phyloP scores from a whole-genome alignment of 2,888 invertebrate species.

The Xiphydria camelus region DNA sequence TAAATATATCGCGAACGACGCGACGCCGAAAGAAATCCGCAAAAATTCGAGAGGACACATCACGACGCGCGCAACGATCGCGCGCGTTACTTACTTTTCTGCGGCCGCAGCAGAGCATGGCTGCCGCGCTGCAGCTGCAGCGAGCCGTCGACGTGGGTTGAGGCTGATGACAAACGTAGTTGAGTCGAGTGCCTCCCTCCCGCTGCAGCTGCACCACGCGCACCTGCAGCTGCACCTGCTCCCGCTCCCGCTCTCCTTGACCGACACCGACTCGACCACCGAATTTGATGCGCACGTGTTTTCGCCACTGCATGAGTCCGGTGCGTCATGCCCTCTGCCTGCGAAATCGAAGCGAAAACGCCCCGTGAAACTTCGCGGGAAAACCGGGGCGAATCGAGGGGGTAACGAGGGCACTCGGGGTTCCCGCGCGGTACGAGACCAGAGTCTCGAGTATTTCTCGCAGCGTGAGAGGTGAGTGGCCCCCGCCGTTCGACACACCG shows the following conservation, averaged over 20 bases:
- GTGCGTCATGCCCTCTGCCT: conserved; percentile 57
- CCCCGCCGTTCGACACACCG: no score
- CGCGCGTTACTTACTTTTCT: conserved; percentile 84
- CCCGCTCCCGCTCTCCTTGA: conserved; percentile 55
- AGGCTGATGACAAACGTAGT: conserved; percentile 52
- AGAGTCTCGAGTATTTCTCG: no score
- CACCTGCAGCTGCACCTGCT: conserved; percentile 51
- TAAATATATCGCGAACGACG: no score
- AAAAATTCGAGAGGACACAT: no score
- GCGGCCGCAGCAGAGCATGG: conserved; percentile 94
- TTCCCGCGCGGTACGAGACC: no score
- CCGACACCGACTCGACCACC: conserved; percentile 59
- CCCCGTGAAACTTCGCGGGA: no score
- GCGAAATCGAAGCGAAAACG: no score
- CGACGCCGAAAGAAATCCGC: no score
- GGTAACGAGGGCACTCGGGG: no score
- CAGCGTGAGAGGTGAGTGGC: no score
- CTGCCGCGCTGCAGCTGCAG: conserved; percentile 75
- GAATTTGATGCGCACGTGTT: conserved; percentile 59
- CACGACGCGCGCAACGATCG: no score
- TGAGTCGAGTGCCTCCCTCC: conserved; percentile 48
- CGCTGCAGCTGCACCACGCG: conserved; percentile 57
- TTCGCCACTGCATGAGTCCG: conserved; percentile 59
- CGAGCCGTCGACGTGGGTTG: conserved; percentile 50
- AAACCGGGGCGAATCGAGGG: no score